These are phyloP conservation scores for Morelia viridis DNA, from an alignment of 2,797 vertebrate species.

Conservation along the genomic window DNA sequence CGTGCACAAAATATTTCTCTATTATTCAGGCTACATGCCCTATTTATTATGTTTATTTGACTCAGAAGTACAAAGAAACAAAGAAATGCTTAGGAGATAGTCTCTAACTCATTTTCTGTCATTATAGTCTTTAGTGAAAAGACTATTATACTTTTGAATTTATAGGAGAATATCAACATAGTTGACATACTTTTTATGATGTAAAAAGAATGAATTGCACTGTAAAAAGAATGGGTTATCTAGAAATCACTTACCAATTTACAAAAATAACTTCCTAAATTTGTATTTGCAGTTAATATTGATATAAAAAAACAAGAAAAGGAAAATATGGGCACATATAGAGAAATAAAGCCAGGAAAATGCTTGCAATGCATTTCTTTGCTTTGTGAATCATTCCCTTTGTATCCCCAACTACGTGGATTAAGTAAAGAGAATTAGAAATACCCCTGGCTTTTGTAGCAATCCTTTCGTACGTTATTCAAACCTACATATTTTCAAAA, in stretches of 20 bases:
- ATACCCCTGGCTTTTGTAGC: background rate
- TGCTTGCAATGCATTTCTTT: background rate
- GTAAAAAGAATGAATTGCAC: background rate
- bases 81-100: background rate
- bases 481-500: background rate
- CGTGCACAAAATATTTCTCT: background rate
- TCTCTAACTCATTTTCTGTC: background rate
- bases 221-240: background rate
- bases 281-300: background rate
- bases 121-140: background rate
- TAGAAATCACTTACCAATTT: background rate
- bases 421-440: background rate
- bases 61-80: background rate
- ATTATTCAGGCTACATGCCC: too few relatives aligned
- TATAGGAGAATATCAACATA: background rate
- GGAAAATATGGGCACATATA: too few relatives aligned
- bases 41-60: background rate
- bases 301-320: background rate
- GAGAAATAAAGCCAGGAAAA: background rate
- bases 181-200: background rate
- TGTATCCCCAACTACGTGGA: background rate
- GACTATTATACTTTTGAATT: background rate
- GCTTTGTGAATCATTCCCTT: background rate
- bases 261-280: background rate
- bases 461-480: background rate